phyloP scores from a whole-genome alignment of 2,113 vertebrate species.

The Hippocampus abdominalis region DNA sequence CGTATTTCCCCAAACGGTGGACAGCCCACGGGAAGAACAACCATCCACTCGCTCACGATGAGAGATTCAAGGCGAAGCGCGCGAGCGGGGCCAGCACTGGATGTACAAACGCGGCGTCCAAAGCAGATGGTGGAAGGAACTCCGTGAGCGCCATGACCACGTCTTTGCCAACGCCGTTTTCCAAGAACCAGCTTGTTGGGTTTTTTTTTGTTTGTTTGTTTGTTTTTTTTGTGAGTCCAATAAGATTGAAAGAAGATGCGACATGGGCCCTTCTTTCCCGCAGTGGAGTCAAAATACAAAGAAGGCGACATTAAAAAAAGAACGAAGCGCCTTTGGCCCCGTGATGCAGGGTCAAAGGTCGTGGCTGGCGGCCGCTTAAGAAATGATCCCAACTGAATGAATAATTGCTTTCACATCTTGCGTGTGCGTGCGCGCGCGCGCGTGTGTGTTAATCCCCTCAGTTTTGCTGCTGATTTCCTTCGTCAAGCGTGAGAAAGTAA shows the following conservation, averaged over 20 bases:
- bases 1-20: neutral
- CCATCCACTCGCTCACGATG: neutral
- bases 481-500: constrained; percentile 67
- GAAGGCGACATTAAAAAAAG: neutral
- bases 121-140: constrained; percentile 2
- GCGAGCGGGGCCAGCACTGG: neutral
- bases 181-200: neutral
- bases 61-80: neutral
- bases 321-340: neutral
- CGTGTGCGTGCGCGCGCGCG: neutral
- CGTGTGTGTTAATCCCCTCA: constrained; percentile 52
- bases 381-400: constrained; percentile 26
- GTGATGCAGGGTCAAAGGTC: neutral
- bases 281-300: neutral
- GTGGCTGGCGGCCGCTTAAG: neutral
- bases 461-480: constrained; percentile 64
- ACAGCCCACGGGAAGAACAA: neutral
- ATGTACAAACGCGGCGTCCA: neutral
- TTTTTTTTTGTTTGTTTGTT: neutral
- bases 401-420: constrained; percentile 44
- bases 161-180: neutral
- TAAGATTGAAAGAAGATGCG: neutral
- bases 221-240: neutral
- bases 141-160: neutral
- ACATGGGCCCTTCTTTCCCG: neutral